A percentile compares a stretch with the other conserved stretches of the same genome.
Conservation (phyloP, 2,113 vertebrate species). For the Trichomycterus rosablanca region DNA sequence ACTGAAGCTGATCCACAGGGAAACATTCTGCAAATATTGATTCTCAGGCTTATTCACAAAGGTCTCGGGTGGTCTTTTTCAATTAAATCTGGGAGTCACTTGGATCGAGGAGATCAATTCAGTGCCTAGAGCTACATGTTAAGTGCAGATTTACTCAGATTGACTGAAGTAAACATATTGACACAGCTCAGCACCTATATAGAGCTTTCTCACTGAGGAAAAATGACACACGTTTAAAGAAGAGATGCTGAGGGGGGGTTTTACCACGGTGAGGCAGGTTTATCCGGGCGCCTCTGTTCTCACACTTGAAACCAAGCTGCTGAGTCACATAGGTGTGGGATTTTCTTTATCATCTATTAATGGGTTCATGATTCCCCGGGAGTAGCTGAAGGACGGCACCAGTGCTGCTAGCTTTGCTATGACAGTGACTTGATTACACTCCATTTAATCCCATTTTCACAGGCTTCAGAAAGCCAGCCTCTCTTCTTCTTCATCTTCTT, state of each 20-base stretch:
- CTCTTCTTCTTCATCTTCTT: no score
- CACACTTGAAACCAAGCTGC: conserved; percentile 10
- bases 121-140: conserved; percentile 33
- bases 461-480: no score
- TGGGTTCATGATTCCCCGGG: conserved; percentile 3
- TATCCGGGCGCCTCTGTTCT: not conserved
- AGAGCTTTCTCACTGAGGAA: conserved; percentile 15
- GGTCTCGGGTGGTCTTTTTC: conserved; percentile 47
- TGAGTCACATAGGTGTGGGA: not conserved
- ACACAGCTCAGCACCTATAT: conserved; percentile 9
- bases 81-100: conserved; percentile 44
- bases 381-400: not conserved
- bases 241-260: conserved; percentile 5
- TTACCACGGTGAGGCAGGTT: not conserved
- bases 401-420: not conserved
- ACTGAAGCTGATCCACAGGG: conserved; percentile 21
- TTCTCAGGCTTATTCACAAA: conserved; percentile 45
- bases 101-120: conserved; percentile 46
- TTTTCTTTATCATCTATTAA: conserved; percentile 14
- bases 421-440: not conserved
- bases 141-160: conserved; percentile 41
- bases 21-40: conserved; percentile 38
- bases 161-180: conserved; percentile 40
- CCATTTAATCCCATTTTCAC: no score
- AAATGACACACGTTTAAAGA: conserved; percentile 26